Base-by-base conservation (phyloP, 1,140 invertebrate genomes). In the Trichonephila clavipes region DNA sequence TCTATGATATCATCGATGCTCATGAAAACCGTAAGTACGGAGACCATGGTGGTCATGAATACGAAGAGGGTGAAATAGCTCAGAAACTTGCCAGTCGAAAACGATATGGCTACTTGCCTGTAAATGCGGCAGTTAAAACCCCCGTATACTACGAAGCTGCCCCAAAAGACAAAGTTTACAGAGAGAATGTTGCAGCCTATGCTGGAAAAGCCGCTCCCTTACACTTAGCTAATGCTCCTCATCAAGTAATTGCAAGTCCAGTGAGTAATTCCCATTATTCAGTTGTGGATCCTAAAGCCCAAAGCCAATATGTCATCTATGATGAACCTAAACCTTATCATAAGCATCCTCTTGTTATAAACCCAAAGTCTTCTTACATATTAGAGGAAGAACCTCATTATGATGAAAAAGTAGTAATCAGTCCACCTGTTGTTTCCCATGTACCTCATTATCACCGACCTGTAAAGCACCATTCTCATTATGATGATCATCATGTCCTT, bases 41-140 rank as follows among this genome's bases (percentile, higher is more conserved):
- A 28, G 72, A 92, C 12, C 92, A 93, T 64, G 92, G 92, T 4
- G 92, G 92, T 16, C 92, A 93, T 16, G 92, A 93, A 51, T 93
- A 93, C 59, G 85, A 81, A 62, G 69, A 77, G 10, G 92, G 72
- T 10, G 92, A 93, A 81, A 28, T 93, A n/a, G 82, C 92, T 12
- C 40, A 19, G 5, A 88, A 77, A 64, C 24, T n/a, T 3, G 40
- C 24, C 24, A 77, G 85, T 44, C 66, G 34, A 16, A 64, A 69
- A 19, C 18, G 66, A 8, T 83, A 85, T 16, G 91, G 91, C 14
- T 92, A 92, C 28, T 14, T 72, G 8, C 91, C 90, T 18, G 28
- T 51, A 7, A 18, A 69, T 8, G 89, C 66, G 2, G 72, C 81
- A 24, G 51, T 18, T 24, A 90, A 90, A 62, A n/a, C 24, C 3